Conservation (phyloP, 2,113 vertebrate genomes). For the Chrysochloris asiatica region DNA sequence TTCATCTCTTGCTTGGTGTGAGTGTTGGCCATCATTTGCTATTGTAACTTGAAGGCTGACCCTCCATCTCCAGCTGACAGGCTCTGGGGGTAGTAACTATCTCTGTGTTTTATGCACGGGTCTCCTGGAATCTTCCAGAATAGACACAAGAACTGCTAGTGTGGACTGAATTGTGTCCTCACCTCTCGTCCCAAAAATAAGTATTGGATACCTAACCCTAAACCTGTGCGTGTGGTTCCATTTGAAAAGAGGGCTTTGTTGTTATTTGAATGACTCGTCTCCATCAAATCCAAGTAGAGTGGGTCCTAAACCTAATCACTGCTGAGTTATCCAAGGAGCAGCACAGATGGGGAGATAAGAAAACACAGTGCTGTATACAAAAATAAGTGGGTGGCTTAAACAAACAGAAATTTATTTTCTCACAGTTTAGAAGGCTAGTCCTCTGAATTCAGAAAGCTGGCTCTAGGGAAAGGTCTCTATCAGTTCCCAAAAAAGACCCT, state of each 20-base stretch:
- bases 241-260: background rate
- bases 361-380: too few relatives aligned
- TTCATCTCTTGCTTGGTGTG: rapidly evolving
- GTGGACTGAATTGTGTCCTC: background rate
- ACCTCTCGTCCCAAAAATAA: too few relatives aligned
- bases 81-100: background rate
- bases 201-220: background rate
- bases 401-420: too few relatives aligned
- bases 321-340: background rate
- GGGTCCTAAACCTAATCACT: background rate
- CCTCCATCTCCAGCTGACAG: background rate
- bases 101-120: rapidly evolving
- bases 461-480: too few relatives aligned
- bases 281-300: background rate
- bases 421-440: too few relatives aligned
- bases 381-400: too few relatives aligned
- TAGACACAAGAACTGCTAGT: background rate
- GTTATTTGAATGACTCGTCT: background rate
- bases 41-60: rapidly evolving
- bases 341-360: too few relatives aligned
- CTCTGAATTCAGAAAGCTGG: too few relatives aligned
- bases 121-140: background rate
- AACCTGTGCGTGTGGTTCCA: background rate
- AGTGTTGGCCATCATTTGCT: rapidly evolving
- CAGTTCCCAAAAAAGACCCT: too few relatives aligned